A percentile compares a stretch with the other conserved stretches of the same genome.
phyloP scores from a whole-genome alignment of 1,140 invertebrate species.

The Aphidius ervi region DNA sequence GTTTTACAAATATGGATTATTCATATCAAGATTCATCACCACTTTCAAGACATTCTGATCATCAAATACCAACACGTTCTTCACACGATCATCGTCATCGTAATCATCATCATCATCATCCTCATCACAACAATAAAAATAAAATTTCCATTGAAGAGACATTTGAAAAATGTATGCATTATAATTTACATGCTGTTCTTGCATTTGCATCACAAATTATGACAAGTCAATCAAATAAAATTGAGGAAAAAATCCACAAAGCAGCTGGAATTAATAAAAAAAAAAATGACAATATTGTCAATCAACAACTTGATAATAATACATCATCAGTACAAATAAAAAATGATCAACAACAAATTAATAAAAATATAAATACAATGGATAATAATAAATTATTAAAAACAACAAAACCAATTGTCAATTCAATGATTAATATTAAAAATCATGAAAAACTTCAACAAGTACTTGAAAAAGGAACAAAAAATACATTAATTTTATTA shows the following conservation, averaged over 20 bases:
- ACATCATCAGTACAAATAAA: not conserved
- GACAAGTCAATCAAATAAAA: constrained; percentile 26
- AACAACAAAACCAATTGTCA: not conserved
- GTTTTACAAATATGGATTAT: constrained; percentile 34
- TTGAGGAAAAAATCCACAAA: not conserved
- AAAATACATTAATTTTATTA: constrained; percentile 17
- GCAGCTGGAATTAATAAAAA: not conserved
- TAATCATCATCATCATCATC: constrained; percentile 3
- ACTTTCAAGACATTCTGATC: constrained; percentile 26
- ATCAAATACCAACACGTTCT: constrained; percentile 1
- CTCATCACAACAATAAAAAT: constrained; percentile 2
- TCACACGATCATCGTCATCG: constrained; percentile 18
- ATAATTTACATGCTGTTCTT: constrained; percentile 36
- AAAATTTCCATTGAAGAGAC: not conserved
- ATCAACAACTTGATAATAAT: constrained; percentile 4
- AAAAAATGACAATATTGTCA: not conserved
- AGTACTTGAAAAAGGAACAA: constrained; percentile 10
- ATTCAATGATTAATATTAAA: constrained; percentile 7
- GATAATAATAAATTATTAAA: too few species aligned
- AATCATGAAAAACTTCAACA: constrained; percentile 15
- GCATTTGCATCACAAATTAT: constrained; percentile 34
- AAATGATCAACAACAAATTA: not conserved
- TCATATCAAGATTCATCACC: constrained; percentile 28
- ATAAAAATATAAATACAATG: not conserved
- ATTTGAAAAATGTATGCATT: constrained; percentile 35